Evolutionary conservation across 2,888 invertebrate species (phyloP), one percentile per base, ranked within the genome.

Genomic region (Tetrapedia diversipes): DNA sequence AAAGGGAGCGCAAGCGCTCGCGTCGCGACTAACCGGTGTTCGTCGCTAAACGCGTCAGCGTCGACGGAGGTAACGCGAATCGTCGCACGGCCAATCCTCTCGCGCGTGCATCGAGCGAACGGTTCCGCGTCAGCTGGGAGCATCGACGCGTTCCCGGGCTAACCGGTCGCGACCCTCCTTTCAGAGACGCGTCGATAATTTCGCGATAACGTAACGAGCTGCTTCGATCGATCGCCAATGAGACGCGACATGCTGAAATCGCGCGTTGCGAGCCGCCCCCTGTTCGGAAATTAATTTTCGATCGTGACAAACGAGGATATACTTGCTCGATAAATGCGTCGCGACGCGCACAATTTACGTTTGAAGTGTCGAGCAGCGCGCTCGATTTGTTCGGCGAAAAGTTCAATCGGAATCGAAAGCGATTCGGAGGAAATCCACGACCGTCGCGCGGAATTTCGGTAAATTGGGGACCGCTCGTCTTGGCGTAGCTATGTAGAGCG

Each of bases 31-130:
- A 85, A 86, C 85, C n/a, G n/a, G 84, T 79, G 80, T 77, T 80
- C 78, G 79, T 71, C 71, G 24, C 6, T 79, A 79, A 80, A 81
- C 76, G 75, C 73, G 74, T 68, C 65, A 77, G 82, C 83, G 83
- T 84, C 80, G 80, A 80, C 73, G 74, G 66, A 82, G 86, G 86
- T 86, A 86, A 82, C 84, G 79, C 79, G 77, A 88, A 87, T 88
- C 86, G 88, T 88, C 86, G 83, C 69, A 67, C 79, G 79, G 68
- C 76, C 73, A 82, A 72, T 84, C 76, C 68, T 49, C 64, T 71
- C 71, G 61, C 61, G 61, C 59, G 61, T 72, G 77, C 81, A 74
- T 77, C 79, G 79, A 84, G 77, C 67, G 75, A 76, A 68, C 60
- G 54, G 66, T 63, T 72, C 61, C 59, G 64, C 61, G n/a, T 57